Percentiles rank a stretch among this genome's conserved stretches.
These are phyloP conservation scores for Miichthys miiuy DNA, from an alignment of 2,797 vertebrate genomes.

Conservation along the genomic window DNA sequence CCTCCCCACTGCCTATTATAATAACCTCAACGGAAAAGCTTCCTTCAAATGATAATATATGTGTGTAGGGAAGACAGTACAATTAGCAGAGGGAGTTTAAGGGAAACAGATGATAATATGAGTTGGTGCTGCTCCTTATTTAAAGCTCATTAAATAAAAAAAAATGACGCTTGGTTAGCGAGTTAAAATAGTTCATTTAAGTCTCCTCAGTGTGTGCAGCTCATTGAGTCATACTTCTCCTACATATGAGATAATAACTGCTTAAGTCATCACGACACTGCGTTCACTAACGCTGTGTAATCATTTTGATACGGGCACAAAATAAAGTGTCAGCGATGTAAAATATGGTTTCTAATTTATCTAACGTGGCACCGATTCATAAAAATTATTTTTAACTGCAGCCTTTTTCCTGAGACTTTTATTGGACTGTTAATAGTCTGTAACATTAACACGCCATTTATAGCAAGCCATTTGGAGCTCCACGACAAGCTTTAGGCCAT, in stretches of 20 bases:
- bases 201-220: slow-evolving; percentile 23
- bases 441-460: slow-evolving; percentile 66
- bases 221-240: slow-evolving; percentile 39
- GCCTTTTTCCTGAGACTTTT: slow-evolving; percentile 46
- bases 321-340: slow-evolving; percentile 11
- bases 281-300: slow-evolving; percentile 41
- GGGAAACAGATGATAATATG: slow-evolving; percentile 18
- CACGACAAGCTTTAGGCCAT: slow-evolving; percentile 65
- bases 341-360: slow-evolving; percentile 49
- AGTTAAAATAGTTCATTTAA: slow-evolving; percentile 37
- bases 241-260: slow-evolving; percentile 25
- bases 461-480: slow-evolving; percentile 48
- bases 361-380: slow-evolving; percentile 55
- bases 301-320: slow-evolving; percentile 40
- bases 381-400: slow-evolving; percentile 53
- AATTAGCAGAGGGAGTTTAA: slow-evolving; percentile 17
- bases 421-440: slow-evolving; percentile 66
- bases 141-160: slow-evolving; percentile 47
- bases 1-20: slow-evolving; percentile 33
- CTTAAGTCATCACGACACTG: slow-evolving; percentile 27
- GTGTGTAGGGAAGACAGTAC: slow-evolving; percentile 6
- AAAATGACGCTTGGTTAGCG: slow-evolving; percentile 32
- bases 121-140: slow-evolving; percentile 27
- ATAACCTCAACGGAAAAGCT: slow-evolving; percentile 32
- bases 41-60: slow-evolving; percentile 32